phyloP scores from a whole-genome alignment of 2,888 invertebrate genomes.

The Epsilonema sp. region DNA sequence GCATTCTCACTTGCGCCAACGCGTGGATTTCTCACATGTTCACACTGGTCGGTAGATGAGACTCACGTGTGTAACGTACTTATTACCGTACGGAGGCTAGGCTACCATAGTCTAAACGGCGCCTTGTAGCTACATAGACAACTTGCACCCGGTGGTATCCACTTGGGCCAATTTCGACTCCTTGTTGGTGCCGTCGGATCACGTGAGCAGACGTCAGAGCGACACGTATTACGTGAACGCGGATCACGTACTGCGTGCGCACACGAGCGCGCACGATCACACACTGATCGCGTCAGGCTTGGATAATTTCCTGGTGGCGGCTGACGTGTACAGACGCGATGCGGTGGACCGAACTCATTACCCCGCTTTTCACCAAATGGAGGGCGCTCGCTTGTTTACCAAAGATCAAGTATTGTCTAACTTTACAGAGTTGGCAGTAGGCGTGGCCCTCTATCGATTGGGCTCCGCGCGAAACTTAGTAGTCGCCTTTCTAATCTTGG shows the following conservation, averaged over 20 bases:
- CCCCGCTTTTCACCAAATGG: constrained; percentile 85
- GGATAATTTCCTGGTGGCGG: constrained; percentile 76
- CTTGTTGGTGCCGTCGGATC: constrained; percentile 63
- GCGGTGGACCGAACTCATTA: constrained; percentile 84
- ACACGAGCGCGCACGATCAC: constrained; percentile 79
- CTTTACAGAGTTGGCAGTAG: no score
- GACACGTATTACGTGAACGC: constrained; percentile 86
- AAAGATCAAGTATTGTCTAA: no score
- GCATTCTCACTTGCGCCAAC: no score
- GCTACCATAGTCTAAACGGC: no score
- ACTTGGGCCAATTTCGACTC: constrained; percentile 75
- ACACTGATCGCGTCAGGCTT: constrained; percentile 47
- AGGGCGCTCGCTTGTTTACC: constrained; percentile 67
- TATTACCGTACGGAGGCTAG: no score
- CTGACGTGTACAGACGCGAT: constrained; percentile 89
- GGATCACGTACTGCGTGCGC: constrained; percentile 56
- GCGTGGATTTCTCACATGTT: no score
- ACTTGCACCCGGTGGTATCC: constrained; percentile 68
- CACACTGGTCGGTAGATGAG: no score
- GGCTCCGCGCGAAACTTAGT: no score
- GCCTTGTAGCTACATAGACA: no score
- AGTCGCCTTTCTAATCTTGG: no score
- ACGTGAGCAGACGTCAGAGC: constrained; percentile 60
- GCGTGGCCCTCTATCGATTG: no score
- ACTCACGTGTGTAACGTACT: no score